Evolutionary conservation across 2,797 vertebrate genomes (phyloP).

Genomic region (Sebastiscus tertius): DNA sequence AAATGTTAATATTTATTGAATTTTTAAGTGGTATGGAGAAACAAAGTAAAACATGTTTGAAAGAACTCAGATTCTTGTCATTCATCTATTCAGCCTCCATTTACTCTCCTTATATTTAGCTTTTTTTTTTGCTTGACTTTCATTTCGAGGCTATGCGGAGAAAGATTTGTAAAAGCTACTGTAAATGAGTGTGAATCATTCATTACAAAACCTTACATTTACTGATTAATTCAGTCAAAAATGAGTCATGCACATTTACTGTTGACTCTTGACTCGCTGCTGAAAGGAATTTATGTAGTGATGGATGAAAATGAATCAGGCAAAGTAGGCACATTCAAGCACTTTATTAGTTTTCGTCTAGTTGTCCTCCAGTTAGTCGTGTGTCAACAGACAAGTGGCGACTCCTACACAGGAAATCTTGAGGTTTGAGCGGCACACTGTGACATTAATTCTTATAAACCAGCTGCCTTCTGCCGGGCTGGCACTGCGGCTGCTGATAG

Average conservation of each 20-base stretch:
- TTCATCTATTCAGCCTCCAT: background rate
- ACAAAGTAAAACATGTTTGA: constrained; percentile 78
- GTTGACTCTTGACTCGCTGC: background rate
- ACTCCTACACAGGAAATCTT: constrained; percentile 24
- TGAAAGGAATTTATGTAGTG: background rate
- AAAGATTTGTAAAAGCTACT: background rate
- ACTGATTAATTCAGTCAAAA: background rate
- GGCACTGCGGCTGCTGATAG: background rate
- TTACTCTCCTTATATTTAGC: background rate
- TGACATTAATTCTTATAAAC: constrained; percentile 72
- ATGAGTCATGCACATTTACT: background rate
- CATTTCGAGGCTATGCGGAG: background rate
- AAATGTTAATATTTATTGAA: constrained; percentile 91
- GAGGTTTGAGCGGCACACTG: constrained; percentile 67
- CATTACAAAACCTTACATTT: background rate
- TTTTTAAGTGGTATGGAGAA: constrained; percentile 82
- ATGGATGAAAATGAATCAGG: background rate
- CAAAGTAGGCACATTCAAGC: background rate
- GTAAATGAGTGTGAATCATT: background rate
- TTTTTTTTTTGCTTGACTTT: background rate
- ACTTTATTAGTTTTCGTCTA: constrained; percentile 44
- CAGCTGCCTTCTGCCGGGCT: constrained; percentile 22
- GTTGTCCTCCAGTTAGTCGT: background rate
- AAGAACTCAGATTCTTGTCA: constrained; percentile 38
- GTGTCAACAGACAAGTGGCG: constrained; percentile 8